Conservation (phyloP, 2,888 invertebrate species). For the Scaptomyza tumidula region DNA sequence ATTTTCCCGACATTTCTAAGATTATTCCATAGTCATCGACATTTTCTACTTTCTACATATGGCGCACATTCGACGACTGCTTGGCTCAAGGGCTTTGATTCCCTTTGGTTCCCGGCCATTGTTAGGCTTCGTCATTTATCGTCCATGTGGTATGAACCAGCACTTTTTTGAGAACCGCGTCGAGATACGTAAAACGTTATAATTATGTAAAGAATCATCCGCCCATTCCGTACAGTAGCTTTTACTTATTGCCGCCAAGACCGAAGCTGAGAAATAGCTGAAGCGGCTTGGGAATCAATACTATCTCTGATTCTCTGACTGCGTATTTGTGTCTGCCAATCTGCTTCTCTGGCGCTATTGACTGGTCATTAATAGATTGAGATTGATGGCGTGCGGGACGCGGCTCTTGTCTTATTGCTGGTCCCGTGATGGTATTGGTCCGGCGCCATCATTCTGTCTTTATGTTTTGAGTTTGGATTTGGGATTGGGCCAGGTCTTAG, state of each 20-base stretch:
- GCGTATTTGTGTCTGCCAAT: constrained; percentile 51
- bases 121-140: constrained; percentile 58
- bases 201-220: constrained; percentile 73
- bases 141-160: constrained; percentile 66
- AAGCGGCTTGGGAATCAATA: constrained; percentile 58
- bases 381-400: constrained; percentile 67
- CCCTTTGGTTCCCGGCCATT: neutral
- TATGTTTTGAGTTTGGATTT: constrained; percentile 19
- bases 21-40: constrained; percentile 76
- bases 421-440: constrained; percentile 8
- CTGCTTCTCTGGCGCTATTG: constrained; percentile 66
- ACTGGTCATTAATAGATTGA: constrained; percentile 74
- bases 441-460: constrained; percentile 65
- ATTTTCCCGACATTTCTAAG: constrained; percentile 74
- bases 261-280: constrained; percentile 19
- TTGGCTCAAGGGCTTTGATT: constrained; percentile 13
- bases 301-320: constrained; percentile 17
- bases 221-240: constrained; percentile 62
- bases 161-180: constrained; percentile 59
- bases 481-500: constrained; percentile 38
- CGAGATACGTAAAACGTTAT: constrained; percentile 62
- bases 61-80: constrained; percentile 40
- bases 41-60: constrained; percentile 72
- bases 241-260: constrained; percentile 53
- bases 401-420: constrained; percentile 14